Conservation (phyloP, 2,113 vertebrate species). For the Neoarius graeffei region DNA sequence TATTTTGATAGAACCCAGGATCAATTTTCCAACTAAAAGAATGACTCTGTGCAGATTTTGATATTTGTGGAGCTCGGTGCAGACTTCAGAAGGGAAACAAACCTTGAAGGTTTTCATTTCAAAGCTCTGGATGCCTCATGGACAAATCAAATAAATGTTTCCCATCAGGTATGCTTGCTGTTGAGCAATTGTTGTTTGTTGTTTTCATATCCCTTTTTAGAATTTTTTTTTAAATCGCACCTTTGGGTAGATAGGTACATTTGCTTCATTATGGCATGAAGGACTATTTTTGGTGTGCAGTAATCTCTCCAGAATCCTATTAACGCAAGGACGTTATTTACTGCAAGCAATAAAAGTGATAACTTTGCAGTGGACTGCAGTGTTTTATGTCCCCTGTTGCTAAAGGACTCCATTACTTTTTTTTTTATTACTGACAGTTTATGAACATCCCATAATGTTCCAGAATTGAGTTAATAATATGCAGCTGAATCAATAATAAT, state of each 20-base stretch:
- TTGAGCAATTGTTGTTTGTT: neutral
- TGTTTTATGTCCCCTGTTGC: neutral
- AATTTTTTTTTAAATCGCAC: neutral
- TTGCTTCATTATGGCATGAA: conserved; percentile 1
- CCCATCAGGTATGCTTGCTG: conserved; percentile 31
- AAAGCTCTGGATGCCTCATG: conserved; percentile 9
- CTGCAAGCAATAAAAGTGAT: conserved; percentile 25
- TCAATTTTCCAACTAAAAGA: conserved; percentile 34
- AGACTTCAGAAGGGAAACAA: conserved; percentile 26
- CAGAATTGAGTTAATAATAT: conserved; percentile 17
- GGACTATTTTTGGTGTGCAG: conserved; percentile 9
- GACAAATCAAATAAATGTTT: conserved; percentile 15
- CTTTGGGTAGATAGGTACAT: neutral
- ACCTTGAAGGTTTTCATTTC: conserved; percentile 25
- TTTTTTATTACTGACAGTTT: conserved; percentile 28
- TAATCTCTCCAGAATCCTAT: conserved; percentile 6
- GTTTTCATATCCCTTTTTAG: neutral
- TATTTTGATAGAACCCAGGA: conserved; percentile 38
- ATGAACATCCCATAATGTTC: conserved; percentile 25
- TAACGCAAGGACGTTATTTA: conserved; percentile 34
- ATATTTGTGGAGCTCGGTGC: conserved; percentile 35
- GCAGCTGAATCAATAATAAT: neutral
- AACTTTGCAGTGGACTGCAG: neutral
- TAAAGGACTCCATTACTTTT: conserved; percentile 16
- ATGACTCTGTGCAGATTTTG: conserved; percentile 43